A percentile compares a stretch with the other conserved stretches of the same genome.
Conservation (phyloP, 1,140 invertebrate species). For the Sitobion miscanthi region DNA sequence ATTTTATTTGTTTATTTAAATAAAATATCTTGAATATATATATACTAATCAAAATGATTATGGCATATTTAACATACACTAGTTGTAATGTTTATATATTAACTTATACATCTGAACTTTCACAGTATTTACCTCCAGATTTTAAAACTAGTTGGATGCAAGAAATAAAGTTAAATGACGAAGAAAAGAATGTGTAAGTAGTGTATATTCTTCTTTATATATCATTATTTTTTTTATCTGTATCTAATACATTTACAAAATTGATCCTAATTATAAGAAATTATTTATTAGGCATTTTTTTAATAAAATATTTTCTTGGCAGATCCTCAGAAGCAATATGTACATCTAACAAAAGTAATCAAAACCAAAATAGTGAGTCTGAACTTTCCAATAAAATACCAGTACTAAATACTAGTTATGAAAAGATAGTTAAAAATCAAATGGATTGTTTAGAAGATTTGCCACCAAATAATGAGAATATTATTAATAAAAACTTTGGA, state of each 20-base stretch:
- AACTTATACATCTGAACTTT: not conserved
- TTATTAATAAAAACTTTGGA: not conserved
- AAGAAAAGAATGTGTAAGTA: not conserved
- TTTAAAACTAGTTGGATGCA: not conserved
- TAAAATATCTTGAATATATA: not conserved
- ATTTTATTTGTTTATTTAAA: not conserved
- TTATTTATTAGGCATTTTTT: not conserved
- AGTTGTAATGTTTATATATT: not conserved
- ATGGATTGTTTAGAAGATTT: not conserved
- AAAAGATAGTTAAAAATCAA: not conserved
- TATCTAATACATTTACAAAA: not conserved
- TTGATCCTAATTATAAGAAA: not conserved
- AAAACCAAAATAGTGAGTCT: not conserved
- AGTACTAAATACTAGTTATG: not conserved
- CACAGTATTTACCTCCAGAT: not conserved
- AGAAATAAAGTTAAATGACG: not conserved
- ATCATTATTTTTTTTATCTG: not conserved
- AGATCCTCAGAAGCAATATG: not conserved
- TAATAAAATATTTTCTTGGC: not conserved
- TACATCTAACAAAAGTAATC: conserved; percentile 1
- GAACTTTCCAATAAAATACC: not conserved
- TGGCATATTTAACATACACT: not conserved
- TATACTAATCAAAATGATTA: not conserved
- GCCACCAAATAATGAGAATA: not conserved
- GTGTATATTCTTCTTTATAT: not conserved